Percentiles rank a stretch among this genome's conserved stretches.
Evolutionary conservation across 2,113 vertebrate species (phyloP).

Genomic region (Psephotus haematonotus): DNA sequence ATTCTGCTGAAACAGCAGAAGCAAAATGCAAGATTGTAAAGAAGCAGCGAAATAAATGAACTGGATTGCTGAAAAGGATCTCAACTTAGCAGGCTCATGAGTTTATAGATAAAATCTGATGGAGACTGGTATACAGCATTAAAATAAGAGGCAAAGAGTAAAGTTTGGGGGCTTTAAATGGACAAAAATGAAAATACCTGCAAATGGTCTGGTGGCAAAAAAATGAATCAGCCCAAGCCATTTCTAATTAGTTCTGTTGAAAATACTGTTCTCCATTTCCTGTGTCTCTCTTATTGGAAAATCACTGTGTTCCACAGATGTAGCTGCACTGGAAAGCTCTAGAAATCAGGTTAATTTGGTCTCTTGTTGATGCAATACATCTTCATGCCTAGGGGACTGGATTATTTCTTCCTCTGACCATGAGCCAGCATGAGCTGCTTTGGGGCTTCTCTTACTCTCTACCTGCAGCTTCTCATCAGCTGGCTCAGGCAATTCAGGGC

Average conservation of each 20-base stretch:
- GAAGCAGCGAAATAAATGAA: slow-evolving; percentile 34
- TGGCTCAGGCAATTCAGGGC: neutral
- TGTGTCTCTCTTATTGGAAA: neutral
- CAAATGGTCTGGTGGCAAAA: neutral
- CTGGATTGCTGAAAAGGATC: neutral
- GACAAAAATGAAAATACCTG: neutral
- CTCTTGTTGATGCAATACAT: neutral
- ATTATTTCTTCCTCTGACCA: neutral
- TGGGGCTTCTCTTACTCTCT: neutral
- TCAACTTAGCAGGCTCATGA: neutral
- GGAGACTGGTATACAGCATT: neutral
- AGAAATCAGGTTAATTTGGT: neutral
- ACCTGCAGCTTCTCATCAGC: neutral
- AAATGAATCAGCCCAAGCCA: neutral
- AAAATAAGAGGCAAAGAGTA: neutral
- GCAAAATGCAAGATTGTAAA: slow-evolving; percentile 10
- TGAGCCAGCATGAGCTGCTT: neutral
- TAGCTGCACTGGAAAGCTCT: neutral
- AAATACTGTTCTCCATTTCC: neutral
- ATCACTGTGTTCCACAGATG: neutral
- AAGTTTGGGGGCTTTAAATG: neutral
- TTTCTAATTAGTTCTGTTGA: neutral
- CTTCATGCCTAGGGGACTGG: neutral
- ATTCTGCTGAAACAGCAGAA: slow-evolving; percentile 17
- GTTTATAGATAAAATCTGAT: neutral